Evolutionary conservation across 2,797 vertebrate genomes (phyloP), one percentile per base, ranked within the genome.

Genomic region (Otolemur crassicaudatus): DNA sequence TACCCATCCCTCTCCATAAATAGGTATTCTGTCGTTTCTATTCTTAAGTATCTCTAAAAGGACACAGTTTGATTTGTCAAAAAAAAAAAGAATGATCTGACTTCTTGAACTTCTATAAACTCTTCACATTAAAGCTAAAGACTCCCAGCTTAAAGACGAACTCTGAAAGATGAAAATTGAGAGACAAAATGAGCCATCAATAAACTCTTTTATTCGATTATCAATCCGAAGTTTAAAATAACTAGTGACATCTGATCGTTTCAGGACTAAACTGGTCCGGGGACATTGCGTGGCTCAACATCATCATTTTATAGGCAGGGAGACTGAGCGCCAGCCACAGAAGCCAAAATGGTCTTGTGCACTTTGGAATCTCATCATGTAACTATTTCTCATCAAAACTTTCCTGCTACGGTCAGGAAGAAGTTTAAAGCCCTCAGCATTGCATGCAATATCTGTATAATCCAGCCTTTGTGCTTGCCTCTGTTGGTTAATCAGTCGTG

Each of bases 321-420:
- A 85, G 86, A 46, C 16, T 23, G 27, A 90, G 56, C 1, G 25
- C 60, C 31, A 46, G 82, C 7, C 72, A 34, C 14, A 60, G 72
- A 96, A 79, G 46, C 14, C 27, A 72, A 75, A 86, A 19, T 84
- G 20, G 49, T 94, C 91, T 87, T 93, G 91, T 76, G 70, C 73
- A 77, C 43, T 84, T 76, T 93, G 73, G 7, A 31, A 76, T 86
- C 40, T 75, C 43, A 49, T 49, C 63, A 22, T 53, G 11, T 43
- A 86, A 58, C 27, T 92, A 43, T 43, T 67, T 92, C 88, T 81
- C 53, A 60, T 75, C 91, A 88, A 87, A 58, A 29, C 72, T 13
- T 72, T 70, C 58, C 25, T 9, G 1, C 43, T 72, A 3, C 19
- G 17, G 53, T 82, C 60, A 49, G 58, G 63, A 58, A 53, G 25